A percentile compares a stretch with the other conserved stretches of the same genome.
Evolutionary conservation across 2,113 vertebrate genomes (phyloP).

Genomic region (human (Homo sapiens)): GRCh38 chr12:44073501-44074000

Average conservation of each 20-base stretch:
- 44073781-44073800: background rate
- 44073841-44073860: background rate
- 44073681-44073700: background rate
- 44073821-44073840: background rate
- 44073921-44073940: background rate
- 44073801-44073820: background rate
- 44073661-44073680: background rate
- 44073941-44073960: background rate
- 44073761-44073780: background rate
- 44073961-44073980: background rate
- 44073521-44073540: background rate
- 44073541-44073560: background rate
- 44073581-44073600: background rate
- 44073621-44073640: background rate
- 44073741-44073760: background rate
- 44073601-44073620: background rate
- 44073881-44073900: background rate
- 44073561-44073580: background rate
- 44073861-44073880: background rate
- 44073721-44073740: fast-evolving
- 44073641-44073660: background rate
- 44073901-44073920: background rate
- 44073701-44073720: background rate
- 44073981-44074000: background rate
- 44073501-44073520: background rate